Base-by-base conservation (phyloP, 2,888 invertebrate species). In the Gandaritis pyraliata region DNA sequence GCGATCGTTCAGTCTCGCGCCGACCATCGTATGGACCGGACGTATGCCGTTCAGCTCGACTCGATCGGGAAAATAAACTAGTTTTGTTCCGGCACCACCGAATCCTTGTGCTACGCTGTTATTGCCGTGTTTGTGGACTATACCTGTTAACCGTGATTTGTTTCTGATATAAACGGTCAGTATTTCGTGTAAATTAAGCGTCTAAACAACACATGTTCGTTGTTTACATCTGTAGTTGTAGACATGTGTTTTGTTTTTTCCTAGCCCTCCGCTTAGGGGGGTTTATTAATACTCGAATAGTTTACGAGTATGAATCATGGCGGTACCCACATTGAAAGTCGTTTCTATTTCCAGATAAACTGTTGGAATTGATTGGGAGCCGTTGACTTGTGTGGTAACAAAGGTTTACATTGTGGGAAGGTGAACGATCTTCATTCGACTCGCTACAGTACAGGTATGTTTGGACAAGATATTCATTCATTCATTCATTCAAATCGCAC, bases 291-390 rank as follows among this genome's bases (percentile, higher is more conserved):
- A 84, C 80, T 76, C 81, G 81, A 78, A 82, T 85, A 81, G 82
- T 82, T 78, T 73, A 75, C 74, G 77, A 75, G 80, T 82, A 83
- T 86, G 84, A 86, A 77, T 85, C 85, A 86, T 82, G 66, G 82
- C 84, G 82, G 82, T 82, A 84, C 82, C 81, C 81, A 81, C 85
- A 88, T 85, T 89, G 80, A 88, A 71, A 85, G 86, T 79, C 86
- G 85, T 87, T 90, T 91, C 88, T 91, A 88, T 92, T 91, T 91
- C 83, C 90, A 90, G 91, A 91, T 90, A 86, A 87, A 87, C 85
- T 83, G 83, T 85, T 85, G 85, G 84, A 83, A 86, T 88, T 89
- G 88, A 87, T 87, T 87, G 81, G 85, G 84, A 85, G 87, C 83
- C 86, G 86, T 87, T 87, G 87, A 83, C 85, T 90, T 84, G 82